A percentile compares a stretch with the other conserved stretches of the same genome.
Conservation (phyloP, 2,113 vertebrate genomes). For the Microtus pennsylvanicus region DNA sequence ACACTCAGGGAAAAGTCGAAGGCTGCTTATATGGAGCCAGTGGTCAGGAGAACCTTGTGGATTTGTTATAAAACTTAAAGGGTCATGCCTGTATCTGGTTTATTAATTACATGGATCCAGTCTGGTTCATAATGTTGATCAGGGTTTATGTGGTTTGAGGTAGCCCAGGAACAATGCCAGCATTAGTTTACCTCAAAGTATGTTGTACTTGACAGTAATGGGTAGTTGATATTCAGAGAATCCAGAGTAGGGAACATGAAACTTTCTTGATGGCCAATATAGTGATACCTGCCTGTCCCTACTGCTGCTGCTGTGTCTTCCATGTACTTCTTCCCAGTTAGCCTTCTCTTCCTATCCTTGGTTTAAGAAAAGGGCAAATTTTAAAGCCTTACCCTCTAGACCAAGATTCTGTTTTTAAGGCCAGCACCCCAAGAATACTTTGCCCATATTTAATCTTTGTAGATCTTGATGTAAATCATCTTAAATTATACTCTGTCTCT, state of each 20-base stretch:
- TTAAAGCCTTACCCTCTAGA: neutral
- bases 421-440: neutral
- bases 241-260: neutral
- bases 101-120: neutral
- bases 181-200: neutral
- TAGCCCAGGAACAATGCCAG: neutral
- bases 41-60: slow-evolving; percentile 41
- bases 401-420: slow-evolving; percentile 42
- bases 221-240: neutral
- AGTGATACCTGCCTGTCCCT: slow-evolving; percentile 18
- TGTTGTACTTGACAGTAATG: slow-evolving; percentile 29
- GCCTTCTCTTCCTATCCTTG: neutral
- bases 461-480: slow-evolving; percentile 15
- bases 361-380: neutral
- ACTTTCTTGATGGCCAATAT: slow-evolving; percentile 12
- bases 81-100: slow-evolving; percentile 14
- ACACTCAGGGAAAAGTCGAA: slow-evolving; percentile 16
- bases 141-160: slow-evolving; percentile 36
- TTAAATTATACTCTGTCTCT: slow-evolving; percentile 21
- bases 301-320: neutral
- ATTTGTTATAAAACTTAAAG: slow-evolving; percentile 45
- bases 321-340: slow-evolving; percentile 20
- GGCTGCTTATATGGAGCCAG: neutral
- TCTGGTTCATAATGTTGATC: slow-evolving; percentile 21
- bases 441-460: neutral